Evolutionary conservation across 2,888 invertebrate genomes (phyloP).

Genomic region (Ophioninae sp.): DNA sequence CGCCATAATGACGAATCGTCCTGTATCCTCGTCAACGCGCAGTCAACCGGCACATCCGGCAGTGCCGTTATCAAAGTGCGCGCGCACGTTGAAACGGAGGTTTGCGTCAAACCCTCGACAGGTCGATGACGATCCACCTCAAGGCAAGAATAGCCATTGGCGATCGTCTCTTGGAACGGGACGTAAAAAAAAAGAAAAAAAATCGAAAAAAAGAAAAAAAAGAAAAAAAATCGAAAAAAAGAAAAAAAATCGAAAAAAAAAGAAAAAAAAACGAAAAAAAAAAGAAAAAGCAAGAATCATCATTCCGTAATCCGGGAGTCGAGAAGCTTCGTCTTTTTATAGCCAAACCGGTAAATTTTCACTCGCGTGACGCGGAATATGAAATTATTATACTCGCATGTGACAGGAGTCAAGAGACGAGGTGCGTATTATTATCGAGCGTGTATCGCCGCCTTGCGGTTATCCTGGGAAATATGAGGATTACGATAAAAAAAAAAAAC

Average conservation of each 20-base stretch:
- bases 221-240: no score
- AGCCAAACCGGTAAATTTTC: constrained; percentile 57
- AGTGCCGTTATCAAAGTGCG: constrained; percentile 62
- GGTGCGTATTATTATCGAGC: constrained; percentile 39
- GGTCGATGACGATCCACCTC: constrained; percentile 40
- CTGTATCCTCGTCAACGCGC: background rate
- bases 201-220: no score
- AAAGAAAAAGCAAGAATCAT: constrained; percentile 29
- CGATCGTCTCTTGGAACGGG: constrained; percentile 32
- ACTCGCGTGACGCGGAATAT: constrained; percentile 55
- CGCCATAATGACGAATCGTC: background rate
- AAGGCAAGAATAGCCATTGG: constrained; percentile 32
- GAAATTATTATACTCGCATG: constrained; percentile 28
- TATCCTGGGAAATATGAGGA: constrained; percentile 32
- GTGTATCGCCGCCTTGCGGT: constrained; percentile 45
- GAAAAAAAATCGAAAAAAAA: no score
- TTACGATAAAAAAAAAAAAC: background rate
- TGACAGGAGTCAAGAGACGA: constrained; percentile 24
- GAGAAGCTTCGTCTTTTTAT: constrained; percentile 30
- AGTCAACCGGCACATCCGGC: background rate
- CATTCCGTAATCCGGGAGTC: constrained; percentile 63
- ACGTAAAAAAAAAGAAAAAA: constrained; percentile 7
- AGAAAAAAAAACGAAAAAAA: no score
- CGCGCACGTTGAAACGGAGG: constrained; percentile 58
- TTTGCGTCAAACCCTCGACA: constrained; percentile 43